These are phyloP conservation scores for Tiliacea aurago DNA, from an alignment of 2,888 invertebrate genomes.

Conservation along the genomic window DNA sequence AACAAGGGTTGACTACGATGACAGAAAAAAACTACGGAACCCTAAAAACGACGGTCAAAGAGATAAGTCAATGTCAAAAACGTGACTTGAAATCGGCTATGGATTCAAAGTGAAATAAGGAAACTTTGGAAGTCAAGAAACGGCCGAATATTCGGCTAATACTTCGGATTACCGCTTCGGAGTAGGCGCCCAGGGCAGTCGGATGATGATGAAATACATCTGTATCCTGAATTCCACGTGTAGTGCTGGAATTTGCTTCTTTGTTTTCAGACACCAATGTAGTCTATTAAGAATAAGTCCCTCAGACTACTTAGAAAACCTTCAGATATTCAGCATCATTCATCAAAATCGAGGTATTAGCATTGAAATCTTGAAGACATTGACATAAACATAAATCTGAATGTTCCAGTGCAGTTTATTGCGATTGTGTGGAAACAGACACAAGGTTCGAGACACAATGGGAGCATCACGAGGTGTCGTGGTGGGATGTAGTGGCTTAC, in stretches of 20 bases:
- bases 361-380: constrained; percentile 43
- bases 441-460: constrained; percentile 50
- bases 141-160: no score
- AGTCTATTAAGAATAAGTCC: not conserved
- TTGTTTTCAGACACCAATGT: not conserved
- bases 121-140: no score
- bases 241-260: no score
- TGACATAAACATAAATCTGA: constrained; percentile 38
- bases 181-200: no score
- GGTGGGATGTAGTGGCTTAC: constrained; percentile 4
- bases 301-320: not conserved
- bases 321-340: not conserved
- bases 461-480: constrained; percentile 27
- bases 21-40: no score
- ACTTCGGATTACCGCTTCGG: no score
- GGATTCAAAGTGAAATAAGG: no score
- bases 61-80: no score
- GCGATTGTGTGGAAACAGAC: constrained; percentile 37
- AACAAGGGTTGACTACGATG: no score
- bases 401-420: constrained; percentile 27
- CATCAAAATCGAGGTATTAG: constrained; percentile 1
- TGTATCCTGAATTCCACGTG: not conserved
- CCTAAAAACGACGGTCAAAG: no score
- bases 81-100: no score
- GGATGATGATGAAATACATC: not conserved